A percentile compares a stretch with the other conserved stretches of the same genome.
These are phyloP conservation scores for Meteorus sp. DNA, from an alignment of 1,140 invertebrate species.

Conservation along the genomic window DNA sequence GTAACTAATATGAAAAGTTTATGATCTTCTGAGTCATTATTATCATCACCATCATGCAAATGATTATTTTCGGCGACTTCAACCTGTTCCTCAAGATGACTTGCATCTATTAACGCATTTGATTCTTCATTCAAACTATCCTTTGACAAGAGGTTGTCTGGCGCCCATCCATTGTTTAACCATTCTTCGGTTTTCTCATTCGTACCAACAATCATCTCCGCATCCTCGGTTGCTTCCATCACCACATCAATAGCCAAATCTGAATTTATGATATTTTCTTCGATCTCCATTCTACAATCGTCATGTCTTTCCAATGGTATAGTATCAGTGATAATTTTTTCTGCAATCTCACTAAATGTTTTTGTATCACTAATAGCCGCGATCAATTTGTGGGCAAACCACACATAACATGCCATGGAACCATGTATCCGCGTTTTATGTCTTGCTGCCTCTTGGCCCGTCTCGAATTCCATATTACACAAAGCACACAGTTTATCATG, in stretches of 20 bases:
- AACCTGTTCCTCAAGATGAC: conserved; percentile 8
- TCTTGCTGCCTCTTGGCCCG: conserved; percentile 21
- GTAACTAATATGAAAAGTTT: conserved; percentile 30
- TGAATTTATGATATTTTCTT: not conserved
- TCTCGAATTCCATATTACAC: conserved; percentile 28
- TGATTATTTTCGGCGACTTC: conserved; percentile 18
- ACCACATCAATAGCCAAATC: not conserved
- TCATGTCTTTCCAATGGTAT: not conserved
- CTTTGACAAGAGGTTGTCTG: too few species aligned
- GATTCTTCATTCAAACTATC: too few species aligned
- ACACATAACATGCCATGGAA: conserved; percentile 31
- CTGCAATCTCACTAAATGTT: conserved; percentile 14
- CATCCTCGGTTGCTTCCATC: too few species aligned
- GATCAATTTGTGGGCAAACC: conserved; percentile 31
- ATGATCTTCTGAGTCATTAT: conserved; percentile 25
- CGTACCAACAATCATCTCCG: too few species aligned
- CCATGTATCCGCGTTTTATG: conserved; percentile 31
- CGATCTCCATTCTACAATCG: not conserved
- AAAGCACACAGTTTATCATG: conserved; percentile 32
- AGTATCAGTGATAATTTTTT: conserved; percentile 19
- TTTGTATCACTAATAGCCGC: conserved; percentile 14
- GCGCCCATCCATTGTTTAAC: not conserved
- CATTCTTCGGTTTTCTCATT: too few species aligned
- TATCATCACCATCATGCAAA: conserved; percentile 17
- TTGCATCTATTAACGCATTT: not conserved